Base-by-base conservation (phyloP, 2,888 invertebrate genomes). In the Melinopterus prodromus region DNA sequence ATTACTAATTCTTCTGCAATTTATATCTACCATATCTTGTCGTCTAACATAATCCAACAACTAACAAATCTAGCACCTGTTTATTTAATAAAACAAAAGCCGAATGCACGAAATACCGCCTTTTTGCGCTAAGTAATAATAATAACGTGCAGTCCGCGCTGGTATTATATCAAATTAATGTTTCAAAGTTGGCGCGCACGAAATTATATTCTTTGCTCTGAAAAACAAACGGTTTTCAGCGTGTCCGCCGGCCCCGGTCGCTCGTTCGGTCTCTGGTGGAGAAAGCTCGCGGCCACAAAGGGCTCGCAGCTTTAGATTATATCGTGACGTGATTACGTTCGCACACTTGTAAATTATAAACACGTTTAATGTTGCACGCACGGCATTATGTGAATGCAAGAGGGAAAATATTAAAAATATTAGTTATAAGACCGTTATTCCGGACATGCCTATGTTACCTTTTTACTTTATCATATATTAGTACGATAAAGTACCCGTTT, bases 341-440 rank as follows among this genome's bases (percentile, higher is more conserved):
- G 72, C 81, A 78, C 81, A 80, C 80, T 81, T 81, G 80, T 81
- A 81, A 81, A 81, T 81, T 81, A 81, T 81, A 80, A 81, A 81
- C 79, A 78, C 81, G 76, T 81, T 81, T 81, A 79, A 80, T 79
- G 79, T 78, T 81, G 77, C 79, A 81, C 81, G 76, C 79, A 79
- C 75, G 70, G 74, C 74, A 35, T n/a, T 53, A 53, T 53, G 53
- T 53, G 53, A 53, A 53, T 12, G 53, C 26, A 53, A 53, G 53
- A 6, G 53, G 53, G 12, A 53, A 38, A 26, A 26, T 26, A 26
- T 26, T 26, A 26, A 26, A 26, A 26, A 26, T 26, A 26, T 26
- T 26, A 26, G 26, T 1, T 26, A 26, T 26, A 26, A 2, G 2
- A 26, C 26, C 26, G 3, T 26, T 2, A 2, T 26, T 26, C 3